phyloP scores from a whole-genome alignment of 2,113 vertebrate species.

The Willisornis vidua region DNA sequence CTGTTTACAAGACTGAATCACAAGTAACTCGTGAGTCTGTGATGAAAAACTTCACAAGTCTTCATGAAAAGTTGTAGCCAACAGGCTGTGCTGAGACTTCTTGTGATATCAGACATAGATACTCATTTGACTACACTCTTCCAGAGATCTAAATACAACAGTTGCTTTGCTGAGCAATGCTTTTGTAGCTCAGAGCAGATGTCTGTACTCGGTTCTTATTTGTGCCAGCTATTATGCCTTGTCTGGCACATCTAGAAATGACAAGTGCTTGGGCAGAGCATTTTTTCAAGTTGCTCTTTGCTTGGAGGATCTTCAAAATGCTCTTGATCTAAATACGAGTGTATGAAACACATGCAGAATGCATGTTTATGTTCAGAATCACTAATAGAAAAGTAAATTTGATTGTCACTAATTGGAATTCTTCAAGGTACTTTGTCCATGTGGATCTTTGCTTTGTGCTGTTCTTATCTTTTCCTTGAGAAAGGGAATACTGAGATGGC shows the following conservation, averaged over 20 bases:
- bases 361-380: background rate
- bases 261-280: background rate
- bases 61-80: background rate
- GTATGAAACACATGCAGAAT: background rate
- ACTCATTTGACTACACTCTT: background rate
- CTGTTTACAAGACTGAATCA: background rate
- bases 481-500: background rate
- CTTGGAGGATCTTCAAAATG: background rate
- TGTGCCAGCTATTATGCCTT: background rate
- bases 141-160: background rate
- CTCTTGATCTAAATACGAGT: background rate
- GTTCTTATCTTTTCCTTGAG: background rate
- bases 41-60: background rate
- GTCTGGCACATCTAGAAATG: background rate
- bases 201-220: background rate
- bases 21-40: background rate
- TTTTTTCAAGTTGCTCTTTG: background rate
- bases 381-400: background rate
- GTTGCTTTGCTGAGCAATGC: background rate
- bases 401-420: background rate
- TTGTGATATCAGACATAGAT: background rate
- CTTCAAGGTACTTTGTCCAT: background rate
- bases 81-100: background rate
- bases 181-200: background rate
- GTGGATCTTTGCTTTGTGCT: background rate